Conservation (phyloP, 2,113 vertebrate genomes). For the Petrocephalus microphthalmus region DNA sequence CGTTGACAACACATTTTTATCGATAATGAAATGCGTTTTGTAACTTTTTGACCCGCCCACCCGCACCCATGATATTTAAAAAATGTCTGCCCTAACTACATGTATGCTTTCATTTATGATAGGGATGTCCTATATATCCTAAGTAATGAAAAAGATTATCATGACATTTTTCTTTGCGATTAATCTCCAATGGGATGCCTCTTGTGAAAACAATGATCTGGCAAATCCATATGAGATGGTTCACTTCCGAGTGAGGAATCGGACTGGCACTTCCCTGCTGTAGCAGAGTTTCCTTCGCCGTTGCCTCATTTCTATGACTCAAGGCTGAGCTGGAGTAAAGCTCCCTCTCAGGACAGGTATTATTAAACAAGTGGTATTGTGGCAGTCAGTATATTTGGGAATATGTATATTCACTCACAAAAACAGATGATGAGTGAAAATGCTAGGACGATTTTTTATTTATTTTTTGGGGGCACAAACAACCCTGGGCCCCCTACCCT, state of each 20-base stretch:
- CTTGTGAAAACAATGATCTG: background rate
- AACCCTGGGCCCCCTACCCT: no score
- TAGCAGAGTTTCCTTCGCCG: background rate
- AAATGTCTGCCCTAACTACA: no score
- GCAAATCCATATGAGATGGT: background rate
- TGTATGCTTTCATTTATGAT: background rate
- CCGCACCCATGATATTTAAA: no score
- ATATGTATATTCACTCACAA: background rate
- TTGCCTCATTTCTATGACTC: background rate
- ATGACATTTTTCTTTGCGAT: background rate
- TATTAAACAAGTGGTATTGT: background rate
- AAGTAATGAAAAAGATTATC: background rate
- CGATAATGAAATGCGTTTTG: no score
- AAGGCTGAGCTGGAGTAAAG: background rate
- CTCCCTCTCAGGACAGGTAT: background rate
- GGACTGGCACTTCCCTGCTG: background rate
- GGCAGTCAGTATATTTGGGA: background rate
- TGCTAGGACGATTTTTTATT: no score
- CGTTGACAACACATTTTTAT: no score
- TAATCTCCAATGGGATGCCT: background rate
- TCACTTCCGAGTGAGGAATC: background rate
- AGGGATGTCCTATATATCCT: background rate
- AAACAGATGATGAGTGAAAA: background rate
- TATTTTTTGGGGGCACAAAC: no score
- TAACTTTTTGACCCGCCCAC: no score